Evolutionary conservation across 2,113 vertebrate species (phyloP).

Genomic region (Narcine bancroftii): DNA sequence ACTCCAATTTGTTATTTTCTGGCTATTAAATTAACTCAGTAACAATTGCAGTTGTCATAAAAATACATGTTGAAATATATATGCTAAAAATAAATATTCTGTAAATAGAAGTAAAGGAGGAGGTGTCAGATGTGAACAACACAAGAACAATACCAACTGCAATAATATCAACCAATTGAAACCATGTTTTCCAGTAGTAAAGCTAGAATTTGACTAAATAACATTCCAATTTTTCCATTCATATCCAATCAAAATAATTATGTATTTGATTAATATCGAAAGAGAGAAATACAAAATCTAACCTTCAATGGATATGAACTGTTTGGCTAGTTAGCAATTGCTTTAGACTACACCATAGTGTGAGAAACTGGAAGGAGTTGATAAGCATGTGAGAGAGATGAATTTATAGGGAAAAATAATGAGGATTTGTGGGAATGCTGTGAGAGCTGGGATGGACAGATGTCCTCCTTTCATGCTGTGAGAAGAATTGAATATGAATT

Average conservation of each 20-base stretch:
- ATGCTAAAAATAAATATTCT: background rate
- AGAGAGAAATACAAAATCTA: background rate
- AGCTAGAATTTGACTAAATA: background rate
- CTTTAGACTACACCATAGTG: too few relatives aligned
- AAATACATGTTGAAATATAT: background rate
- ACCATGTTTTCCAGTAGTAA: background rate
- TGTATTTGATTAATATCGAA: background rate
- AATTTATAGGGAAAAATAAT: too few relatives aligned
- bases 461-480: too few relatives aligned
- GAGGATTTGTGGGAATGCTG: too few relatives aligned
- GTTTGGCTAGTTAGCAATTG: too few relatives aligned
- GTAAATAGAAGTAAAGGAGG: background rate
- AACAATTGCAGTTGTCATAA: background rate
- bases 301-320: background rate
- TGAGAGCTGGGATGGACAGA: too few relatives aligned
- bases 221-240: background rate
- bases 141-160: background rate
- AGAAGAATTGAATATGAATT: too few relatives aligned
- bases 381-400: too few relatives aligned
- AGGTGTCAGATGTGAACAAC: background rate
- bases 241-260: background rate
- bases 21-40: background rate
- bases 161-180: background rate
- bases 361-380: too few relatives aligned
- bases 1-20: background rate